Percentiles rank a stretch among this genome's conserved stretches.
phyloP scores from a whole-genome alignment of 2,888 invertebrate species.

The Thereva unica region DNA sequence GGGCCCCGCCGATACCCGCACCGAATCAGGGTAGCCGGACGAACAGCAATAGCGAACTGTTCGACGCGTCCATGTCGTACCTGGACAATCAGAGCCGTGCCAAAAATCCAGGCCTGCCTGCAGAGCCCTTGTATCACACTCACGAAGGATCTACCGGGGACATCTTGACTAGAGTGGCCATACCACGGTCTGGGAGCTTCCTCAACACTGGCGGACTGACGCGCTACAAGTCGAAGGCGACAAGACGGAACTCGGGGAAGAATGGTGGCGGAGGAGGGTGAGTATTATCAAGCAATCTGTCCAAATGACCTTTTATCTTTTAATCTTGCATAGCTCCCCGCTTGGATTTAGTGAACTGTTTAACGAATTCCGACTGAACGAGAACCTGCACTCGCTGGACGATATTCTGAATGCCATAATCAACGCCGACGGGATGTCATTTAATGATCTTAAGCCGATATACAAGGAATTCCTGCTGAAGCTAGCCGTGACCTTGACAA shows the following conservation, averaged over 20 bases:
- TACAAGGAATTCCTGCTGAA: slow-evolving; percentile 89
- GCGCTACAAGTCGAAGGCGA: slow-evolving; percentile 69
- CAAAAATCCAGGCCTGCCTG: slow-evolving; percentile 21
- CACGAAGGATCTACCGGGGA: slow-evolving; percentile 70
- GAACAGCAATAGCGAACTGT: slow-evolving; percentile 28
- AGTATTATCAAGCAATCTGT: slow-evolving; percentile 12
- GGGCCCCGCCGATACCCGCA: slow-evolving; percentile 62
- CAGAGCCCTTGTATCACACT: slow-evolving; percentile 35
- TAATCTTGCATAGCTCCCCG: slow-evolving; percentile 65
- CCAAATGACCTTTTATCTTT: background rate
- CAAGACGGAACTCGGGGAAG: slow-evolving; percentile 52
- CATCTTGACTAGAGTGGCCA: slow-evolving; percentile 81
- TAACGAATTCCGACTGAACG: slow-evolving; percentile 84
- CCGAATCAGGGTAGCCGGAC: background rate
- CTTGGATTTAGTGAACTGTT: slow-evolving; percentile 85
- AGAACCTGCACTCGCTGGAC: slow-evolving; percentile 85
- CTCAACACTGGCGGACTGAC: slow-evolving; percentile 78
- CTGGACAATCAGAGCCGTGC: slow-evolving; percentile 39
- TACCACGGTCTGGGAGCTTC: slow-evolving; percentile 84
- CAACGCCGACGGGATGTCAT: slow-evolving; percentile 90
- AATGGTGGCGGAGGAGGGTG: slow-evolving; percentile 60
- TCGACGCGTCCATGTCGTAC: slow-evolving; percentile 39
- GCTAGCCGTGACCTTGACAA: slow-evolving; percentile 85
- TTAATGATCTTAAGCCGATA: slow-evolving; percentile 88
- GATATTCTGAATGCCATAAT: slow-evolving; percentile 87